Conservation (phyloP, 2,888 invertebrate genomes). For the Listrodromus nycthemerus region DNA sequence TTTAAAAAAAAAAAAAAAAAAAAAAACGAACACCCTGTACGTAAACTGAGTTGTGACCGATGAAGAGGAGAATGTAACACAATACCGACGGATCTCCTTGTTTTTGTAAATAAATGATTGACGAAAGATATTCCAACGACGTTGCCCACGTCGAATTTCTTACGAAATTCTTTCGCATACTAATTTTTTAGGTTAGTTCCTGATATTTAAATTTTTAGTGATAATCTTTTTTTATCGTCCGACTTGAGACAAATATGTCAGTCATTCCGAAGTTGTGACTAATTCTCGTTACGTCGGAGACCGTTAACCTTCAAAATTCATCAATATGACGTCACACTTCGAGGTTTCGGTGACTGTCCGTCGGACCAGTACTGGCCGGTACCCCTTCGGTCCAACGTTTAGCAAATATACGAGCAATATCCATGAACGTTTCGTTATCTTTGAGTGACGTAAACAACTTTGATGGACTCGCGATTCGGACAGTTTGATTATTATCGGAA, state of each 20-base stretch:
- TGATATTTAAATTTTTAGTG: not conserved
- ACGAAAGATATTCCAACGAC: not conserved
- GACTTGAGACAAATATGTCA: not conserved
- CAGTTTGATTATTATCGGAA: not conserved
- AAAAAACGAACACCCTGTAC: not conserved
- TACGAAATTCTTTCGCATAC: not conserved
- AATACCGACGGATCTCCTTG: slow-evolving; percentile 24
- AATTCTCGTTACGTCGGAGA: not conserved
- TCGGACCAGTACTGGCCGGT: not conserved
- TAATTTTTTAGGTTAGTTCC: not conserved
- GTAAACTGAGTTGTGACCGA: not conserved
- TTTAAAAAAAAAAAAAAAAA: not conserved
- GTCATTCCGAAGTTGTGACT: not conserved
- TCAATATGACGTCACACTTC: not conserved
- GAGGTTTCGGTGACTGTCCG: not conserved
- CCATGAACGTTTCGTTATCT: not conserved
- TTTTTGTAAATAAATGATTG: slow-evolving; percentile 49
- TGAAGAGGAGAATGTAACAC: slow-evolving; percentile 3
- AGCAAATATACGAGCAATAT: not conserved
- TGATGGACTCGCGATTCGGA: not conserved
- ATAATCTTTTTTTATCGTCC: not conserved
- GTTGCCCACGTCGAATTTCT: slow-evolving; percentile 19
- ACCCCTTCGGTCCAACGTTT: not conserved
- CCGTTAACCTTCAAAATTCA: not conserved
- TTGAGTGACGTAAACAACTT: not conserved